Base-by-base conservation (phyloP, 2,113 vertebrate species). In the Halcyon malimbica region DNA sequence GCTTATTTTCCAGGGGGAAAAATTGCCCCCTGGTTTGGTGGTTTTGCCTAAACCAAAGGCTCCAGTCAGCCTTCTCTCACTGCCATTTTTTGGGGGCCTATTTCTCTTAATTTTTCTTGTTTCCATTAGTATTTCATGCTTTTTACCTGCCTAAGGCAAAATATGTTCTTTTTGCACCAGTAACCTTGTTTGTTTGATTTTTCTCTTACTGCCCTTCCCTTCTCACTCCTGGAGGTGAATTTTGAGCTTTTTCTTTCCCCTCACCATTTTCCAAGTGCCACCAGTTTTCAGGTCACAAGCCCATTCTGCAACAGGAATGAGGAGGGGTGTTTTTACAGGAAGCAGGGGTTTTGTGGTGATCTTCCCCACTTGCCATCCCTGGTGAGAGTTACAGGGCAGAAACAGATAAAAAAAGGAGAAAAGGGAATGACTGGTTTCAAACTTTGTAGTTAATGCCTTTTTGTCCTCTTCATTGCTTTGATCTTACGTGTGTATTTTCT, bases 71-170 rank as follows among this genome's bases (percentile, higher is more conserved):
- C 20, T 70, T 56, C 41, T 51, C 33, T 70, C 51, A 37, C 14
- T 37, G 26, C 29, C 15, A 28, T 0, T 2, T 18, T 14, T 77
- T 35, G 10, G 20, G 31, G 11, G 64, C 19, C 5, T 33, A 2
- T 63, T 80, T 71, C 1, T 87, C 10, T 26, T 42, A 33, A 31
- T 19, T 28, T 41, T 13, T 1, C 9, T 26, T 20, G 28, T 62
- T 71, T 50, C 0, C 3, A 41, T 48, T 28, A 54, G 2, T 44
- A 21, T 73, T 78, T 85, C 2, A 7, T 16, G 13, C 8, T 83
- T 82, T 39, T 87, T 83, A 39, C 11, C 23, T 44, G 10, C 8
- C 17, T 71, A 28, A 76, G 48, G 35, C 35, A 95, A 84, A 86
- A 44, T 11, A 15, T 2, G 3, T 67, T 82, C 6, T 25, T 90